phyloP scores from a whole-genome alignment of 2,888 invertebrate species.

The Eupithecia inturbata region DNA sequence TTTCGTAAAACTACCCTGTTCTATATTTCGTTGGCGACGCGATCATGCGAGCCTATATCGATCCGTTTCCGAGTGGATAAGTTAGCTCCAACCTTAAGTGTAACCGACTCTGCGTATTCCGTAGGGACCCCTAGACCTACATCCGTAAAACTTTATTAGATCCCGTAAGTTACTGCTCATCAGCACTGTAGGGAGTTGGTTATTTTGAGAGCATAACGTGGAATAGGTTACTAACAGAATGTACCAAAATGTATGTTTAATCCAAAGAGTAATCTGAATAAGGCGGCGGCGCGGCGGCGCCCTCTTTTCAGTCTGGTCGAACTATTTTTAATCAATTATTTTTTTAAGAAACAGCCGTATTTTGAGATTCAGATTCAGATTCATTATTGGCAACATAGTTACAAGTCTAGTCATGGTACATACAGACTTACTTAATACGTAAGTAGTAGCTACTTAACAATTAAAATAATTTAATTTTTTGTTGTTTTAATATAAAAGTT shows the following conservation, averaged over 20 bases:
- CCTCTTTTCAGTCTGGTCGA: no score
- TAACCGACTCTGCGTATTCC: conserved; percentile 12
- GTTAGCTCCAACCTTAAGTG: conserved; percentile 9
- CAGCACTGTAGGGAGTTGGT: conserved; percentile 11
- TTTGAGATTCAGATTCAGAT: no score
- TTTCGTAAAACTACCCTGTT: background rate
- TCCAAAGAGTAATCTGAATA: background rate
- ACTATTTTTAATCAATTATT: no score
- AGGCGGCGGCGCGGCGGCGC: no score
- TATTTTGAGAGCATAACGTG: background rate
- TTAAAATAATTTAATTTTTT: no score
- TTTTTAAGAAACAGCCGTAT: no score
- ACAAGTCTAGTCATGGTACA: no score
- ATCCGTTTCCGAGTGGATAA: background rate
- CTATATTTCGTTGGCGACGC: background rate
- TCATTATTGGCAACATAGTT: no score
- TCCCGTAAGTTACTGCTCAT: conserved; percentile 16
- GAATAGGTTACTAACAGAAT: background rate
- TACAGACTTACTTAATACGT: no score
- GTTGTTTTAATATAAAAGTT: no score
- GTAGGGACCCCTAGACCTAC: conserved; percentile 18
- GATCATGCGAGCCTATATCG: no score
- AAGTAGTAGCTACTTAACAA: no score
- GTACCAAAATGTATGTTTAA: background rate
- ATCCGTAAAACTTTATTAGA: conserved; percentile 17